Base-by-base conservation (phyloP, 2,113 vertebrate species). In the Cyanoliseus patagonus region DNA sequence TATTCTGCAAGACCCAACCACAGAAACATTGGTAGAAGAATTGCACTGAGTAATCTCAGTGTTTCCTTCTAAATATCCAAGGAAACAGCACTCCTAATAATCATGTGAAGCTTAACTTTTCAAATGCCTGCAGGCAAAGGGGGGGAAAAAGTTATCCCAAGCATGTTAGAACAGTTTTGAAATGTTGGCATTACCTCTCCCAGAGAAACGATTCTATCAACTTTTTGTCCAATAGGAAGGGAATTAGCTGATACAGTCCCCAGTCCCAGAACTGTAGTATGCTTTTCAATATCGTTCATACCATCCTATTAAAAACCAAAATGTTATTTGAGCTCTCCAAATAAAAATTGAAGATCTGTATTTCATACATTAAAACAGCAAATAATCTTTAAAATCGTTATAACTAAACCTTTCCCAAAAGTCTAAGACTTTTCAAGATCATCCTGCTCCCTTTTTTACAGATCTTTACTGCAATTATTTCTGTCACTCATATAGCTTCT, bases 171-270 rank as follows among this genome's bases (percentile, higher is more conserved):
- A 77, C 41, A 76, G 52, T n/a, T 17, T 6, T 12, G 83, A 88
- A 87, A 80, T 35, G 19, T 18, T 85, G 31, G 55, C 41, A 10
- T 97, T 97, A 98, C 98, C 98, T 98, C 83, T 90, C 94, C 97
- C 66, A 98, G 72, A 62, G 92, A 78, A 84, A 98, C 3, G 0
- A 7, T 28, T 44, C 22, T 70, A 33, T 95, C 94, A 39, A 97
- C 72, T 59, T 97, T 90, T 86, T 92, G 94, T 95, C 96, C 97
- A 30, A 95, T 5, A 93, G 98, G 97, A 94, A 98, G 95, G 15
- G 97, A 97, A 64, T 97, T 97, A 30, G 98, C 37, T 30, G 91
- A 94, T 70, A 98, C 28, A 42, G n/a, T 42, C 7, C 96, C 95
- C 62, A 63, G 0, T 3, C 97, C 97, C 82, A 98, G 96, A 86